These are phyloP conservation scores for Harpalus rufipes DNA, from an alignment of 2,888 invertebrate species.

Conservation along the genomic window DNA sequence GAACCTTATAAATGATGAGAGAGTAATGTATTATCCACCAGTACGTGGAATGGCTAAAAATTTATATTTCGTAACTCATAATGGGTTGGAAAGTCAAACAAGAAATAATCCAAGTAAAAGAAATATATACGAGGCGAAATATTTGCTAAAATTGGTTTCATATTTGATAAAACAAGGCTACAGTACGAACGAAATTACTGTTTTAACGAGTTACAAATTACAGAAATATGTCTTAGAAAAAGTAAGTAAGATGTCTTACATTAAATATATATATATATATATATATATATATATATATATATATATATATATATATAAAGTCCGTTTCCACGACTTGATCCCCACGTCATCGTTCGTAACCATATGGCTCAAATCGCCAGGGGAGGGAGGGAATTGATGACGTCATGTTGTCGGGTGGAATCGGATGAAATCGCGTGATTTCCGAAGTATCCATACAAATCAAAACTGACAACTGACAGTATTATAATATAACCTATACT, in stretches of 20 bases:
- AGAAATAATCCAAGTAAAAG: slow-evolving; percentile 53
- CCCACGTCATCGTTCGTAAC: too few species aligned
- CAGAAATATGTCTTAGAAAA: slow-evolving; percentile 55
- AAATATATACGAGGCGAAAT: slow-evolving; percentile 64
- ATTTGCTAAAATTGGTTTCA: slow-evolving; percentile 59
- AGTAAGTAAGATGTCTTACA: slow-evolving; percentile 31
- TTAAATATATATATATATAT: too few species aligned
- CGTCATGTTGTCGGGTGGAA: too few species aligned
- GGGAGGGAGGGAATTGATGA: too few species aligned
- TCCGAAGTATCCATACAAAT: too few species aligned
- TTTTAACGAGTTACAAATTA: slow-evolving; percentile 64
- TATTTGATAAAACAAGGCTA: slow-evolving; percentile 67
- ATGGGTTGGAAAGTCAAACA: slow-evolving; percentile 36
- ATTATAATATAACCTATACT: too few species aligned
- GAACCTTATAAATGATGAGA: slow-evolving; percentile 58
- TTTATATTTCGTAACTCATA: slow-evolving; percentile 65
- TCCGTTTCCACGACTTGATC: too few species aligned
- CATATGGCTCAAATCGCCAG: too few species aligned
- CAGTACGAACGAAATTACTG: slow-evolving; percentile 62
- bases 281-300: too few species aligned
- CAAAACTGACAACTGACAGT: too few species aligned
- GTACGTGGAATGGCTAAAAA: slow-evolving; percentile 62
- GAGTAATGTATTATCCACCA: slow-evolving; percentile 58
- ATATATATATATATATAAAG: too few species aligned
- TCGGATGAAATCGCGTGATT: too few species aligned